Evolutionary conservation across 2,888 invertebrate species (phyloP), one percentile per base, ranked within the genome.

Genomic region (Amphipoea oculea): DNA sequence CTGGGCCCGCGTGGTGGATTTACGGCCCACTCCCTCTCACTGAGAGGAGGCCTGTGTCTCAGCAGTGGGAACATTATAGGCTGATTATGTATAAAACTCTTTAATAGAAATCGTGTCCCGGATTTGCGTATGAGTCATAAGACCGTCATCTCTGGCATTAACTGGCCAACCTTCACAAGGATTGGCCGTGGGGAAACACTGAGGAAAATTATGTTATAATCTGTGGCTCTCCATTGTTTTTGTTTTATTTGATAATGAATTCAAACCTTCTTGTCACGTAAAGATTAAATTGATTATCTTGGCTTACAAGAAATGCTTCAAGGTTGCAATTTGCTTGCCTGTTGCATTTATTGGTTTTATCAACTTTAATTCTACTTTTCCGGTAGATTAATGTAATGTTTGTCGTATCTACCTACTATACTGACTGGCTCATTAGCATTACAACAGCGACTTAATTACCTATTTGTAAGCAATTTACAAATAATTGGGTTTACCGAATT

Each of bases 101-200:
- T 67, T 62, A 74, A 40, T 48, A 77, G 63, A 87, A 85, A 79
- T 83, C 79, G 77, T 82, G 79, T 88, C 88, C 88, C 84, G 88
- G 86, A 89, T 62, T 68, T 88, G 79, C 70, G 70, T 66, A 57
- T 89, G 89, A 82, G 78, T 86, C 89, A 88, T 7, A 69, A 23
- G 6, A 54, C 42, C 74, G 73, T 78, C 74, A 77, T 76, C 66
- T 73, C 66, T 75, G 62, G 84, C 75, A 87, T 76, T 74, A 80
- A 70, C 29, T 82, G 23, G 40, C 20, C 69, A 81, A 54, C 86
- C 88, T 85, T 87, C 74, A 63, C 57, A 73, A 80, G 75, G 77
- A 72, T 69, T 75, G 69, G 57, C 68, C 71, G 51, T 62, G 76
- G 80, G 67, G 68, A 85, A 83, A 86, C 63, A 86, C 86, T 3